Base-by-base conservation (phyloP, 2,113 vertebrate genomes). In the Nematolebias whitei region DNA sequence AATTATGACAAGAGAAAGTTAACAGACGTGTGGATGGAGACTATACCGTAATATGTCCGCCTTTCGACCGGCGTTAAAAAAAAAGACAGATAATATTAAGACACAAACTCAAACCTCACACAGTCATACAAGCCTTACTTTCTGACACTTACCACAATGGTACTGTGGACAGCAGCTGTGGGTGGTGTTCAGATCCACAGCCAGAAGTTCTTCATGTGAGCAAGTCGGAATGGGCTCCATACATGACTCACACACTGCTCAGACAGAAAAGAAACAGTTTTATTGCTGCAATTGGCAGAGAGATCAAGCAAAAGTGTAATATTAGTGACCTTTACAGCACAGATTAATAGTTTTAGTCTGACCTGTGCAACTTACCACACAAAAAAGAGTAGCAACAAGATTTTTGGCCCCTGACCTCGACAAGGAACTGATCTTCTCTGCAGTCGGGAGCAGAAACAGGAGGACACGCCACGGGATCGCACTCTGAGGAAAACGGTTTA, bases 391-490 rank as follows among this genome's bases (percentile, higher is more conserved):
- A 98, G 88, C 98, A 99, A 87, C 98, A 99, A 43, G 93, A 82
- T 44, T 93, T 94, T 15, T 92, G 93, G 4, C 93, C 92, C 85
- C 94, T 94, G 79, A 95, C 94, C 77, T 98, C 94, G 59, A 98
- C 93, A 69, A 95, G 83, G 82, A 98, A 97, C 76, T 99, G 96
- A 76, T 98, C 98, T 79, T 95, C 95, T 90, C 94, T 93, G 87
- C 98, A 99, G 54, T 90, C 86, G 0, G 93, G 92, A 20, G 79
- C 82, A 56, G 92, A 89, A 75, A 91, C 79, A 71, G 80, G 90
- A 32, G 93, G 93, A 56, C 98, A 99, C 15, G 92, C 91, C 73
- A 91, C 85, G 56, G 90, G 92, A 80, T 99, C 95, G 90, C 98
- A 99, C 83, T 96, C 98, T 99, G 84, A 67, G 76, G 69, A 74